phyloP scores from a whole-genome alignment of 2,797 vertebrate genomes.

The Eremophila alpestris region DNA sequence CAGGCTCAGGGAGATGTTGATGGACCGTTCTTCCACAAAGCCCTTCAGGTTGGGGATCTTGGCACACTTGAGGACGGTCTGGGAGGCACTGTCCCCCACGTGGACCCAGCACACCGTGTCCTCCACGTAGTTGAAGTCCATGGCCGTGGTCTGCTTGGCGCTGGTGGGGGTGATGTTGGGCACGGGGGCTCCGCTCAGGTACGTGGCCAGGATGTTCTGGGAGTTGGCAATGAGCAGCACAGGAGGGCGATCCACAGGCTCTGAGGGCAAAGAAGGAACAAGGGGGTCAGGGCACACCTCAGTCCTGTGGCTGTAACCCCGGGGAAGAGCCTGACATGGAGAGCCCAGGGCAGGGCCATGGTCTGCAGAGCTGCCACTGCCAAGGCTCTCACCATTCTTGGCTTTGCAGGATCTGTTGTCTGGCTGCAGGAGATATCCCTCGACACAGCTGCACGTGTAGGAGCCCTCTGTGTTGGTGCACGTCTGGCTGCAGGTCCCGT shows the following conservation, averaged over 20 bases:
- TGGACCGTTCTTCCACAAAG: constrained; percentile 85
- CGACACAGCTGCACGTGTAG: constrained; percentile 93
- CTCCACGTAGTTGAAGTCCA: constrained; percentile 93
- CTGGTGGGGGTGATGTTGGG: constrained; percentile 86
- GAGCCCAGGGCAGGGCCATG: fast-evolving
- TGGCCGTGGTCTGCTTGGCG: constrained; percentile 94
- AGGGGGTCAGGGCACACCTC: background rate
- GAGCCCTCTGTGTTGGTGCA: constrained; percentile 90
- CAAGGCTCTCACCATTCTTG: constrained; percentile 86
- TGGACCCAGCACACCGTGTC: constrained; percentile 97
- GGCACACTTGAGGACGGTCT: constrained; percentile 92
- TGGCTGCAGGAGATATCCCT: constrained; percentile 93
- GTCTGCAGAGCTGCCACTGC: background rate
- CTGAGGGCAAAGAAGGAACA: constrained; percentile 67
- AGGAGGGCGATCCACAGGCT: constrained; percentile 90
- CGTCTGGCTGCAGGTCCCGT: constrained; percentile 93
- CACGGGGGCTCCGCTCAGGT: constrained; percentile 83
- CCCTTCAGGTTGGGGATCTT: constrained; percentile 90
- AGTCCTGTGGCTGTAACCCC: fast-evolving
- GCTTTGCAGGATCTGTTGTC: constrained; percentile 98
- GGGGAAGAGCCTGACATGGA: background rate
- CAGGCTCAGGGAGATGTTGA: constrained; percentile 96
- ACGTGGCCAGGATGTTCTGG: constrained; percentile 92
- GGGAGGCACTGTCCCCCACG: constrained; percentile 87
- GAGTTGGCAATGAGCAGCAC: constrained; percentile 94